A percentile compares a stretch with the other conserved stretches of the same genome.
These are phyloP conservation scores for Ophraella communa DNA, from an alignment of 2,888 invertebrate genomes.

Conservation along the genomic window DNA sequence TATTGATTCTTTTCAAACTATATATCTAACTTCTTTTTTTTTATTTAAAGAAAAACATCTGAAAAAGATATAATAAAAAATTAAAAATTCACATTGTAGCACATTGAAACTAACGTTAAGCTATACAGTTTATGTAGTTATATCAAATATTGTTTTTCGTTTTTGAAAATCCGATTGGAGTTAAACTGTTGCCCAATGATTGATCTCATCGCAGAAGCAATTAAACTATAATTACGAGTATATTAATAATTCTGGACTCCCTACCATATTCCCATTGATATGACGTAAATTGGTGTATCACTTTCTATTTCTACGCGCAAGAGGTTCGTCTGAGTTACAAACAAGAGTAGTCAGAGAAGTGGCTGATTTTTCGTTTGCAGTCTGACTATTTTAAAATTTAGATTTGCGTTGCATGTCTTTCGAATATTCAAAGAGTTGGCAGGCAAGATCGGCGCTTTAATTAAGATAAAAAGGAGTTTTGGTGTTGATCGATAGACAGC, in stretches of 20 bases:
- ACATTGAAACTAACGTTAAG: too few relatives aligned
- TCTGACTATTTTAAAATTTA: background rate
- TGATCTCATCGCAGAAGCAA: conserved; percentile 17
- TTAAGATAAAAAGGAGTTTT: too few relatives aligned
- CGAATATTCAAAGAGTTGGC: background rate
- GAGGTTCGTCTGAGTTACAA: background rate
- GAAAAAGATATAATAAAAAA: too few relatives aligned
- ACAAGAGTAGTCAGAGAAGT: background rate
- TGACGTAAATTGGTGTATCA: conserved; percentile 25
- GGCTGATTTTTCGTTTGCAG: background rate
- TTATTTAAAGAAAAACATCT: too few relatives aligned
- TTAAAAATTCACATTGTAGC: too few relatives aligned
- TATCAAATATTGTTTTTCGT: too few relatives aligned
- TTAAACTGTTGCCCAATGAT: conserved; percentile 22
- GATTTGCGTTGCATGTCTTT: background rate
- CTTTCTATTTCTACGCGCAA: conserved; percentile 9
- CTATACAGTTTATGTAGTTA: too few relatives aligned
- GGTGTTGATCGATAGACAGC: too few relatives aligned
- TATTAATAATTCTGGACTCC: conserved; percentile 23
- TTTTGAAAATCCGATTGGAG: too few relatives aligned
- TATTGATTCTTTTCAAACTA: too few relatives aligned
- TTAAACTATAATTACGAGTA: conserved; percentile 24
- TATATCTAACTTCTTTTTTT: too few relatives aligned
- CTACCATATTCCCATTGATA: background rate
- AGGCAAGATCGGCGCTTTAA: too few relatives aligned